These are phyloP conservation scores for Drosophila pseudotakahashii DNA, from an alignment of 2,888 invertebrate species.

Conservation along the genomic window DNA sequence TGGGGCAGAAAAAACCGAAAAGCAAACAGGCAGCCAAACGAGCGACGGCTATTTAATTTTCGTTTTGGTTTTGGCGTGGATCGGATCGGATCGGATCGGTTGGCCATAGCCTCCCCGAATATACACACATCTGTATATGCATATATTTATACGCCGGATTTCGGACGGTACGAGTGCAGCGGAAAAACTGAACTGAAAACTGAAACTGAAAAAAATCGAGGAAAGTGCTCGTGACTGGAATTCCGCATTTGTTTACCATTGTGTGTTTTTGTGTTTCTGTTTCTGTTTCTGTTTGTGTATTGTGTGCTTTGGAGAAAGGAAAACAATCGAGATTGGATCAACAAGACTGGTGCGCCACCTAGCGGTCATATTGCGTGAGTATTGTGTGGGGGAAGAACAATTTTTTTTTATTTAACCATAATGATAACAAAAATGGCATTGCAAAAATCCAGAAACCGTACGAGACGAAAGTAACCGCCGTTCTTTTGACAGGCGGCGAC, in stretches of 20 bases:
- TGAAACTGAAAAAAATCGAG: not conserved
- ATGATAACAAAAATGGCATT: conserved; percentile 11
- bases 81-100: conserved; percentile 61
- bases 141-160: not conserved
- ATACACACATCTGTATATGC: not conserved
- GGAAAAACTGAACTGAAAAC: conserved; percentile 29
- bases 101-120: conserved; percentile 29
- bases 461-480: conserved; percentile 51
- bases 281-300: conserved; percentile 8
- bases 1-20: conserved; percentile 33
- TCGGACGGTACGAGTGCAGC: conserved; percentile 13
- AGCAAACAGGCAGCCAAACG: conserved; percentile 47
- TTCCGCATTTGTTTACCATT: conserved; percentile 48
- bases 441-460: conserved; percentile 8
- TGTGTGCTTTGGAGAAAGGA: conserved; percentile 16
- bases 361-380: conserved; percentile 29
- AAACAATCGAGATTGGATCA: conserved; percentile 18
- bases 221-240: conserved; percentile 51
- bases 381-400: conserved; percentile 17
- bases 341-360: conserved; percentile 24
- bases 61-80: conserved; percentile 77
- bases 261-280: conserved; percentile 2
- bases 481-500: conserved; percentile 76
- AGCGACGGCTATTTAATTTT: conserved; percentile 74
- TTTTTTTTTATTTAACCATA: conserved; percentile 7